Percentiles rank a stretch among this genome's conserved stretches.
Conservation (phyloP, 1,140 invertebrate species). For the Phthorimaea operculella region DNA sequence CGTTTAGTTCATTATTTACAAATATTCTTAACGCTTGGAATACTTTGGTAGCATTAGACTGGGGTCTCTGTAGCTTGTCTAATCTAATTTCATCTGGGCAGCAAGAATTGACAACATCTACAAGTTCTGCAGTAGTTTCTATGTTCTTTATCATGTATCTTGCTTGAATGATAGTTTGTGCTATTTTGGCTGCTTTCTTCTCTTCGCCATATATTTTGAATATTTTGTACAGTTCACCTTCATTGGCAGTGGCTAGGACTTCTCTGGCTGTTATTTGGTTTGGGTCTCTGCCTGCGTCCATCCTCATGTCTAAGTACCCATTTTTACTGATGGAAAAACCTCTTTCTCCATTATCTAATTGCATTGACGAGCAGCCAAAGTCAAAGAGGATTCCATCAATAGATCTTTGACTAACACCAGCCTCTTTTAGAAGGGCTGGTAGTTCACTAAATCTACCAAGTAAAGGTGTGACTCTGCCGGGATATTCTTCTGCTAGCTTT, state of each 20-base stretch:
- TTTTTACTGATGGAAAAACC: slow-evolving; percentile 89
- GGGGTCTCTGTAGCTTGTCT: slow-evolving; percentile 80
- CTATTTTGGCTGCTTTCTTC: slow-evolving; percentile 86
- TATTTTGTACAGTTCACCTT: slow-evolving; percentile 83
- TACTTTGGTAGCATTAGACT: slow-evolving; percentile 89
- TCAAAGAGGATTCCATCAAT: slow-evolving; percentile 93
- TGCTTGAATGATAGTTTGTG: slow-evolving; percentile 88
- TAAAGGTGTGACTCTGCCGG: slow-evolving; percentile 78
- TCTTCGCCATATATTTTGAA: slow-evolving; percentile 94
- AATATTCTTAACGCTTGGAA: slow-evolving; percentile 96
- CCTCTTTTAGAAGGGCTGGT: slow-evolving; percentile 72
- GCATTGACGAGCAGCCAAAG: slow-evolving; percentile 97
- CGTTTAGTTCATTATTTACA: slow-evolving; percentile 97
- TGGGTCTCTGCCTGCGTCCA: slow-evolving; percentile 82
- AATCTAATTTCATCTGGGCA: slow-evolving; percentile 69
- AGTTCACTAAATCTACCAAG: slow-evolving; percentile 91
- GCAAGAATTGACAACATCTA: slow-evolving; percentile 79
- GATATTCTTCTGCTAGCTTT: slow-evolving; percentile 73
- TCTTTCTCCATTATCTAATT: slow-evolving; percentile 82
- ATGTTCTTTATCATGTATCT: slow-evolving; percentile 84
- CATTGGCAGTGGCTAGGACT: slow-evolving; percentile 82
- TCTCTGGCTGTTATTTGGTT: slow-evolving; percentile 85
- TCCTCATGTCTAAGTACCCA: slow-evolving; percentile 95
- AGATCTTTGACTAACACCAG: slow-evolving; percentile 71
- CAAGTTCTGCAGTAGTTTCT: slow-evolving; percentile 85